Evolutionary conservation across 2,888 invertebrate species (phyloP).

Genomic region (Elegia similella): DNA sequence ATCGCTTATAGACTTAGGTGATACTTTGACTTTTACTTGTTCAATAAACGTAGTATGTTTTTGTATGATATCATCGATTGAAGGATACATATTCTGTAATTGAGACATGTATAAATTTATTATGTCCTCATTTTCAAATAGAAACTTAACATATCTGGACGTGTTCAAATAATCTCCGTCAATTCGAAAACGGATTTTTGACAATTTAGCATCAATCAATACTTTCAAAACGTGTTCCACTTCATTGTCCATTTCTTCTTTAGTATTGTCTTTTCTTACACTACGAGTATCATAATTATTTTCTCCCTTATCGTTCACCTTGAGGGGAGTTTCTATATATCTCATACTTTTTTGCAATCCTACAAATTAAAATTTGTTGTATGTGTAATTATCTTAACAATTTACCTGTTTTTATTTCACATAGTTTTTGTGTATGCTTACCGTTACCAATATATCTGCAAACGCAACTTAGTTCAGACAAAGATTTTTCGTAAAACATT

Average conservation of each 20-base stretch:
- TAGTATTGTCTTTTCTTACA: background rate
- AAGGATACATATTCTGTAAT: background rate
- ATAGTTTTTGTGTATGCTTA: no score
- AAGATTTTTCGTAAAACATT: no score
- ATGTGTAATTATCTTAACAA: no score
- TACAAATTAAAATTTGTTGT: background rate
- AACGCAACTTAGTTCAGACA: no score
- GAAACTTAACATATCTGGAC: background rate
- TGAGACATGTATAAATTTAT: background rate
- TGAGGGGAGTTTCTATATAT: background rate
- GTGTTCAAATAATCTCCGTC: background rate
- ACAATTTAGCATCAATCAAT: background rate
- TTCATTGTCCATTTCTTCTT: no score
- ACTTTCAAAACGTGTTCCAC: background rate
- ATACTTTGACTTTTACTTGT: background rate
- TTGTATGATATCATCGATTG: background rate
- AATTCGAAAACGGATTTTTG: background rate
- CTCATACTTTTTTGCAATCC: background rate
- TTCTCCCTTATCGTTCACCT: background rate
- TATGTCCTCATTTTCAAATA: background rate
- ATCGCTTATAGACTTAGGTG: background rate
- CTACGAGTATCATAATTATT: background rate
- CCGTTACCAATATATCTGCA: no score
- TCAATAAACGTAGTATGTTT: background rate
- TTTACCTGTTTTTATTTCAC: no score